Percentiles rank a stretch among this genome's conserved stretches.
These are phyloP conservation scores for Cyprinus carpio DNA, from an alignment of 2,113 vertebrate genomes.

Conservation along the genomic window DNA sequence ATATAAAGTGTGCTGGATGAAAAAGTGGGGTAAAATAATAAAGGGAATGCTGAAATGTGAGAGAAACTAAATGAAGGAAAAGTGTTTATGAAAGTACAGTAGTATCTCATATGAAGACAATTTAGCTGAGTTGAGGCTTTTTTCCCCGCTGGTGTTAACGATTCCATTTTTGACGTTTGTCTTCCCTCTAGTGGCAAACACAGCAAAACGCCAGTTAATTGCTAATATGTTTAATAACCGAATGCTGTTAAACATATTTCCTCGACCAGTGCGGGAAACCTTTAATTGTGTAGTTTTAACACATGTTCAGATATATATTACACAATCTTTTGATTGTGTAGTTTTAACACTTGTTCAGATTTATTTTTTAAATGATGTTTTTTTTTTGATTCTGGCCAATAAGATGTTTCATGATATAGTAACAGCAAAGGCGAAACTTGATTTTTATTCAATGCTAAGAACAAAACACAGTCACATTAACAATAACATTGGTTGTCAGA, in stretches of 20 bases:
- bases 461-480: too few relatives aligned
- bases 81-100: background rate
- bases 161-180: background rate
- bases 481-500: too few relatives aligned
- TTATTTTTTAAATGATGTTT: too few relatives aligned
- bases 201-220: background rate
- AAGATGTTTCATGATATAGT: too few relatives aligned
- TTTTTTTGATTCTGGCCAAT: too few relatives aligned
- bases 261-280: background rate
- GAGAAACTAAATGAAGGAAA: background rate
- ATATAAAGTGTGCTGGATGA: background rate
- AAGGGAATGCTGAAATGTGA: background rate
- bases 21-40: background rate
- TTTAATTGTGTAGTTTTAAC: background rate
- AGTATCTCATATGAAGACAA: background rate
- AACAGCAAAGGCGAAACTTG: too few relatives aligned
- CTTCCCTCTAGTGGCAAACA: slow-evolving; percentile 36
- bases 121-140: background rate
- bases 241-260: background rate
- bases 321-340: too few relatives aligned
- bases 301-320: background rate
- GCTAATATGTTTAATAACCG: background rate
- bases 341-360: too few relatives aligned
- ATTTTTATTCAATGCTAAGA: too few relatives aligned
- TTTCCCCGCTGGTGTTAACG: too few relatives aligned